Conservation (phyloP, 2,113 vertebrate genomes). For the Phalacrocorax pelagicus region DNA sequence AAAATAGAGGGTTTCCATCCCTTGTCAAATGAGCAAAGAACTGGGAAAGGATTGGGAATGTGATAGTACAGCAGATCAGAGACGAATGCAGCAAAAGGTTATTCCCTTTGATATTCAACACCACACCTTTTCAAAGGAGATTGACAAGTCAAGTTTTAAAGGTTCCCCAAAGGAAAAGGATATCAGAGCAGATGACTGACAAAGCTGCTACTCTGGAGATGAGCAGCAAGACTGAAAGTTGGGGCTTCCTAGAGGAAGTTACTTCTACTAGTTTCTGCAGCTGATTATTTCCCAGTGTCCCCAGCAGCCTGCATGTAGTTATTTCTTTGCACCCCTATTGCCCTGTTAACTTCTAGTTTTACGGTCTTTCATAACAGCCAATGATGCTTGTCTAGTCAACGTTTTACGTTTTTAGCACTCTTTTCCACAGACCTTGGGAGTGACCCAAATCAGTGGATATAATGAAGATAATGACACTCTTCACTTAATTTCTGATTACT, state of each 20-base stretch:
- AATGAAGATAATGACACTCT: neutral
- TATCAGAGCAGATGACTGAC: neutral
- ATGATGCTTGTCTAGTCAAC: neutral
- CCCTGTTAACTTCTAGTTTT: neutral
- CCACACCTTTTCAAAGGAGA: constrained; percentile 12
- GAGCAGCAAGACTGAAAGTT: neutral
- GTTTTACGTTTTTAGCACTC: neutral
- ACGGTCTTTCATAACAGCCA: neutral
- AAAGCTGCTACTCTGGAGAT: neutral
- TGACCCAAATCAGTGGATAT: neutral
- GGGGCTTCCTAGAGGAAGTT: neutral
- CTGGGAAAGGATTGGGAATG: neutral
- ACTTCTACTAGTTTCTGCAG: neutral
- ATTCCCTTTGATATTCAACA: constrained; percentile 47
- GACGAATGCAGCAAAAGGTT: neutral
- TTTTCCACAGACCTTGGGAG: neutral
- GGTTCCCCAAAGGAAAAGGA: neutral
- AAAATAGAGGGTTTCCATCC: neutral
- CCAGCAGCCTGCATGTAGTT: neutral
- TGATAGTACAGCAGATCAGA: neutral
- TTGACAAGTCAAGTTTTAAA: neutral
- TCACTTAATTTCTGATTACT: neutral
- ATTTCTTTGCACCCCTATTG: neutral
- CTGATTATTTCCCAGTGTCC: neutral
- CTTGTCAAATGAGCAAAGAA: neutral